phyloP scores from a whole-genome alignment of 2,888 invertebrate genomes.

The Dynastes maya region DNA sequence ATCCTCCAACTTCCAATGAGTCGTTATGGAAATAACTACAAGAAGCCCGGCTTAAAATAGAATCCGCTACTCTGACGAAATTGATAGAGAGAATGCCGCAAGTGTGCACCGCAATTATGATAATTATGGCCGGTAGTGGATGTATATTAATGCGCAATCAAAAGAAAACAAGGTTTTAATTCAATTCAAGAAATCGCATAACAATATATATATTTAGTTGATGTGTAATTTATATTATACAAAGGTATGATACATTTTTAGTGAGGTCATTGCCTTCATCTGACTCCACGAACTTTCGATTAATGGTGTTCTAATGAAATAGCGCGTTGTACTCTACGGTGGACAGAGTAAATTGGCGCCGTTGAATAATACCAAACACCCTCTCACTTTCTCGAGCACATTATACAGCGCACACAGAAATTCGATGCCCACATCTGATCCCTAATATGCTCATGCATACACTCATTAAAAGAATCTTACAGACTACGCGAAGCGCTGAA shows the following conservation, averaged over 20 bases:
- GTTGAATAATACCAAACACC: slow-evolving; percentile 34
- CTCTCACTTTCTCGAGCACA: slow-evolving; percentile 37
- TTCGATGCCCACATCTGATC: slow-evolving; percentile 35
- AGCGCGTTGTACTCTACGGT: not conserved
- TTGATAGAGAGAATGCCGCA: no score
- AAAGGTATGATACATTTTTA: not conserved
- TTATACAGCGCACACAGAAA: slow-evolving; percentile 13
- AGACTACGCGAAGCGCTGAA: slow-evolving; percentile 14
- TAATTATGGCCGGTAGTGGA: no score
- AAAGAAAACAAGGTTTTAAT: no score
- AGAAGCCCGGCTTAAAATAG: no score
- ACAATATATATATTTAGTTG: no score
- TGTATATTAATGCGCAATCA: no score
- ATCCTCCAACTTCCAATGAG: no score
- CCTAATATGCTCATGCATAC: slow-evolving; percentile 20
- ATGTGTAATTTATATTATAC: not conserved
- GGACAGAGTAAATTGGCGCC: slow-evolving; percentile 14
- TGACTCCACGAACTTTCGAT: slow-evolving; percentile 16
- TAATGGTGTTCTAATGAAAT: slow-evolving; percentile 11
- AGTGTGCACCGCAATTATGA: no score
- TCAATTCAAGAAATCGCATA: no score
- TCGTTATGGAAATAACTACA: no score
- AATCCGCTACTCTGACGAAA: no score
- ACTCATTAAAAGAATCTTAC: slow-evolving; percentile 11
- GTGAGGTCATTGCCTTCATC: not conserved